A percentile compares a stretch with the other conserved stretches of the same genome.
Evolutionary conservation across 2,797 vertebrate species (phyloP).

Genomic region (Podarcis siculus): DNA sequence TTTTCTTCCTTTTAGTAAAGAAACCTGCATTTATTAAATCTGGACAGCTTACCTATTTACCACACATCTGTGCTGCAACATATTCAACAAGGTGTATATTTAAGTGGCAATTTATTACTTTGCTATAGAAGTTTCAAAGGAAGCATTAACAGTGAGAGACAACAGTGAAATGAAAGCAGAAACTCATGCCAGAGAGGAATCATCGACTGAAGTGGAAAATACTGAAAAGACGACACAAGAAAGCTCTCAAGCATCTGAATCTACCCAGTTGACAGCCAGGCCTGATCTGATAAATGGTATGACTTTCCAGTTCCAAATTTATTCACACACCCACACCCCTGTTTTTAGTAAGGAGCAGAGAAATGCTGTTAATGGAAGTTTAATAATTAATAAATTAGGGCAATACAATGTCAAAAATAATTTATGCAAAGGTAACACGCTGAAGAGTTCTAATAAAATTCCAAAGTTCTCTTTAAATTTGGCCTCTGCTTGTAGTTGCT

Average conservation of each 20-base stretch:
- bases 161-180: slow-evolving; percentile 53
- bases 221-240: slow-evolving; percentile 25
- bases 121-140: slow-evolving; percentile 67
- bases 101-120: slow-evolving; percentile 33
- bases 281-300: slow-evolving; percentile 60
- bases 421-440: not conserved
- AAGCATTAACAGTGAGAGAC: slow-evolving; percentile 44
- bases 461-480: not conserved
- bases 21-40: not conserved
- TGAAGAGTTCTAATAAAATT: not conserved
- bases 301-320: slow-evolving; percentile 22
- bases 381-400: not conserved
- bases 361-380: not conserved
- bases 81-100: slow-evolving; percentile 30
- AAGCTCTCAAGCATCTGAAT: slow-evolving; percentile 19
- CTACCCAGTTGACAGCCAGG: slow-evolving; percentile 19
- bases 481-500: not conserved
- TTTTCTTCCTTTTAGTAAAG: not conserved
- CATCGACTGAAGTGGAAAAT: slow-evolving; percentile 35
- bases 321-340: not conserved
- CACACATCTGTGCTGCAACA: not conserved
- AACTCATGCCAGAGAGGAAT: slow-evolving; percentile 38
- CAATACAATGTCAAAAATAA: not conserved
- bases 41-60: not conserved
- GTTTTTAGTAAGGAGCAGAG: slow-evolving; percentile 5